phyloP scores from a whole-genome alignment of 2,888 invertebrate species.

The Agriopis leucophaearia region DNA sequence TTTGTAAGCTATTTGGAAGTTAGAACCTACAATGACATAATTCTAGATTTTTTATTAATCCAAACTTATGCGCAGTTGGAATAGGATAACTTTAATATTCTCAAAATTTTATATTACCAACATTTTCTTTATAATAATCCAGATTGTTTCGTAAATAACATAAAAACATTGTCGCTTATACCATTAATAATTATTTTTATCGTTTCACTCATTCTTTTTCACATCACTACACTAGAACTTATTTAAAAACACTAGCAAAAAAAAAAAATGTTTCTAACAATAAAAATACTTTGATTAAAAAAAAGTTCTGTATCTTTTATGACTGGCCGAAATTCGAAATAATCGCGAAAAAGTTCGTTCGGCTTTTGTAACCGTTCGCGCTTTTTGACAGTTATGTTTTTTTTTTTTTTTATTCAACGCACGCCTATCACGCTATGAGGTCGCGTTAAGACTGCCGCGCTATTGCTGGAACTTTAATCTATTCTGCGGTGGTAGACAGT shows the following conservation, averaged over 20 bases:
- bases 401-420: conserved; percentile 52
- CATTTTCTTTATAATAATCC: not conserved
- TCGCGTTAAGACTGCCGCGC: conserved; percentile 69
- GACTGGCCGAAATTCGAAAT: conserved; percentile 22
- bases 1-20: conserved; percentile 3
- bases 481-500: conserved; percentile 42
- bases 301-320: conserved; percentile 16
- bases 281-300: conserved; percentile 23
- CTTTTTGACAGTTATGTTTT: conserved; percentile 21
- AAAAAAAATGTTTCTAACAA: conserved; percentile 13
- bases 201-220: conserved; percentile 30
- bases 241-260: conserved; percentile 1
- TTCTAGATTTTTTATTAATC: no score
- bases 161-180: not conserved
- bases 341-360: conserved; percentile 10
- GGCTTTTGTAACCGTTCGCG: conserved; percentile 3
- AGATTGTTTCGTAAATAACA: not conserved
- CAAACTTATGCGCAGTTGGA: no score
- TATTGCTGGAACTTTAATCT: not conserved
- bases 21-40: not conserved
- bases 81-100: no score
- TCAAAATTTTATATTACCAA: not conserved
- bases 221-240: conserved; percentile 33
- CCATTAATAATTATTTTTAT: conserved; percentile 22
- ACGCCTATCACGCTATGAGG: conserved; percentile 57